Evolutionary conservation across 2,113 vertebrate genomes (phyloP).

Genomic region (Centropus bengalensis): DNA sequence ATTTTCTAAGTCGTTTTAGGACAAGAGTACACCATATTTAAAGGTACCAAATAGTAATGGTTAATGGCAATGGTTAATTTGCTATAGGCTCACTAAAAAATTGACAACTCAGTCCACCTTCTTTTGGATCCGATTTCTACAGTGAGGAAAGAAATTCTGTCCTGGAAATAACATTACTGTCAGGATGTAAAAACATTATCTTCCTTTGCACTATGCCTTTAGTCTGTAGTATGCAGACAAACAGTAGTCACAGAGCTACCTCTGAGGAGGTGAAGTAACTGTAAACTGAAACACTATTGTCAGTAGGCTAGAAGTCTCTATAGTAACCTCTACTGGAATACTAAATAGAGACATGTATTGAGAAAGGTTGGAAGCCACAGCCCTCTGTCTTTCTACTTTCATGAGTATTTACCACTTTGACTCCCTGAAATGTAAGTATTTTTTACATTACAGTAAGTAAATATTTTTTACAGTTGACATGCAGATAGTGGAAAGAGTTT

Average conservation of each 20-base stretch:
- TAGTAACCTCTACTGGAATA: background rate
- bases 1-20: background rate
- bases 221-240: background rate
- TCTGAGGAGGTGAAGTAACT: background rate
- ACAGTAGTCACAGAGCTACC: background rate
- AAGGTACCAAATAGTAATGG: background rate
- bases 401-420: background rate
- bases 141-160: background rate
- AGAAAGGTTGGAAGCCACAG: background rate
- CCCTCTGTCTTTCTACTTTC: background rate
- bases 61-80: background rate
- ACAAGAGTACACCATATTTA: background rate
- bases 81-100: background rate
- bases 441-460: too few relatives aligned
- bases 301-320: background rate
- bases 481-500: conserved; percentile 51
- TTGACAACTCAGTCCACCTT: background rate
- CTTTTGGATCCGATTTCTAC: background rate
- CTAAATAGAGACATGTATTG: background rate
- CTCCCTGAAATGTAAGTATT: conserved; percentile 20
- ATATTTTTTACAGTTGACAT: conserved; percentile 44
- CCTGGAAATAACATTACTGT: background rate
- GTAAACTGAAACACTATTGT: background rate
- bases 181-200: background rate
- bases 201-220: background rate